Evolutionary conservation across 2,888 invertebrate genomes (phyloP).

Genomic region (Amphipyra berbera): DNA sequence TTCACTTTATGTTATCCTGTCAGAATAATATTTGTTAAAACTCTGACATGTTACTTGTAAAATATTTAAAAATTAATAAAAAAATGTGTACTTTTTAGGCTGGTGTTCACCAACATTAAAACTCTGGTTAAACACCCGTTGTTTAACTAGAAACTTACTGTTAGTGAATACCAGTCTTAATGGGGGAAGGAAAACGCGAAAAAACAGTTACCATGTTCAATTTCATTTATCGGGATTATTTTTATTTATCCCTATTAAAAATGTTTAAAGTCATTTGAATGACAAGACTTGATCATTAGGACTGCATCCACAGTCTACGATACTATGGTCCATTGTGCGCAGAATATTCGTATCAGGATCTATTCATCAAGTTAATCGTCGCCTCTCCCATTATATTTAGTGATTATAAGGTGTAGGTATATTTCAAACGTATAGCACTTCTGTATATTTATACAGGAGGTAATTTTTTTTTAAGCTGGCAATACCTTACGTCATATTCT

Average conservation of each 20-base stretch:
- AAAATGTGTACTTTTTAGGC: slow-evolving; percentile 15
- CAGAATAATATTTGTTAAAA: slow-evolving; percentile 46
- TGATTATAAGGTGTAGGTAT: slow-evolving; percentile 38
- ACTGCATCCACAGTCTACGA: background rate
- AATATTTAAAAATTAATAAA: slow-evolving; percentile 11
- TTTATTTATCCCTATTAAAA: background rate
- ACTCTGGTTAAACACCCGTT: no score
- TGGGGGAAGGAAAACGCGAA: slow-evolving; percentile 37
- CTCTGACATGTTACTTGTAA: slow-evolving; percentile 33
- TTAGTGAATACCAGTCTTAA: background rate
- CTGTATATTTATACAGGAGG: slow-evolving; percentile 2
- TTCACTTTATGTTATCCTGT: slow-evolving; percentile 28
- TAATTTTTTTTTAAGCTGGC: slow-evolving; percentile 1
- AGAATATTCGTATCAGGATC: slow-evolving; percentile 5
- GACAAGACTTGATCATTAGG: background rate
- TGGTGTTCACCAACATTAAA: no score
- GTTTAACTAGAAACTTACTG: no score
- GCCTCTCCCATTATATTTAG: slow-evolving; percentile 42
- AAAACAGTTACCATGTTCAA: slow-evolving; percentile 21
- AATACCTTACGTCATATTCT: slow-evolving; percentile 8
- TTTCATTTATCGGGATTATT: background rate
- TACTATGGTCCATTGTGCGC: background rate
- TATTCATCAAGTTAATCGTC: slow-evolving; percentile 12
- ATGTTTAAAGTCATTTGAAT: background rate
- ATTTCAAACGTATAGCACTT: slow-evolving; percentile 26